Evolutionary conservation across 1,140 invertebrate species (phyloP), one percentile per base, ranked within the genome.

Genomic region (Pseudomyrmex concolor): DNA sequence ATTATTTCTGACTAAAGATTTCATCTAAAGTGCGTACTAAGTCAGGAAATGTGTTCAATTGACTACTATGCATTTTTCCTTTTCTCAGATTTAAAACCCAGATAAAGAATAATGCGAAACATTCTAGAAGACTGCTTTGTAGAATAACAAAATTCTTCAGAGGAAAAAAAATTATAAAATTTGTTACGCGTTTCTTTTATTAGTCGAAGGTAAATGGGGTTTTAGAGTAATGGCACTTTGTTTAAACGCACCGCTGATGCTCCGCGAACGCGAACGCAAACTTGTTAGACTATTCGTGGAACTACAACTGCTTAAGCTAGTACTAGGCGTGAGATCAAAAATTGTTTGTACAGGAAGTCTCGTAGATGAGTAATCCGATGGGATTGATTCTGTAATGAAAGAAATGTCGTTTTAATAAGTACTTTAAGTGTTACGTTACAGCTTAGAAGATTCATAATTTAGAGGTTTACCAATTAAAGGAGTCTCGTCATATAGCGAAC

Each of bases 401-500:
- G 13, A 83, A 77, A 86, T 72, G 22, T 70, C 43, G 59, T 64
- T 64, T 34, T 34, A 34, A 34, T 34, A 34, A 34, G 34, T 34
- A 2, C 5, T 34, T 34, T 7, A 34, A 34, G 34, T 34, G 34
- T 34, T 5, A 55, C 22, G 25, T 71, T 80, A 13, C n/a, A 59
- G 17, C 0, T 80, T 50, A 2, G 2, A 34, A 4, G n/a, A 70
- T 34, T 50, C 13, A 22, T 83, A 48, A 72, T 50, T 72, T 81
- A 17, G 57, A 62, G 13, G 45, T 50, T 88, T 92, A 95, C 95
- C 95, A 83, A 95, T 94, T 22, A 96, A 90, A 62, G 95, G 95
- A 50, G 95, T 96, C 92, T 96, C 95, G 80, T 96, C 95, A 82
- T 96, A 96, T 1, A 96, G 86, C 43, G 95, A 96, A 62, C 95